These are phyloP conservation scores for Aphaenogaster ashmeadi DNA, from an alignment of 1,140 invertebrate genomes.

Conservation along the genomic window DNA sequence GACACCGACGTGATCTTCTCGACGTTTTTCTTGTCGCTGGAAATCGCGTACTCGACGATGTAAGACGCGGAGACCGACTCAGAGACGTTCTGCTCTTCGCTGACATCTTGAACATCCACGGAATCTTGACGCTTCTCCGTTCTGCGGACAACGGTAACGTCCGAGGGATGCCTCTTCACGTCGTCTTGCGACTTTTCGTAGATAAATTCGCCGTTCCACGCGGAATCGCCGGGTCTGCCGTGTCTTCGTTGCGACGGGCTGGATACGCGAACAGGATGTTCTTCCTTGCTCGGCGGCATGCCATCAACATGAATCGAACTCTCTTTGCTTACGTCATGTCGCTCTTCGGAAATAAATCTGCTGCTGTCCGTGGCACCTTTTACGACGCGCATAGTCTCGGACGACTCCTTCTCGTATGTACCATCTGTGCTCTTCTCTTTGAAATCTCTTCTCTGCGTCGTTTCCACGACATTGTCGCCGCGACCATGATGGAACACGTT, in stretches of 20 bases:
- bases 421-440: slow-evolving; percentile 65
- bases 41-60: slow-evolving; percentile 69
- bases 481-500: slow-evolving; percentile 26
- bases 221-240: slow-evolving; percentile 71
- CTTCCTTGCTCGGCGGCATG: not conserved
- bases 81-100: slow-evolving; percentile 67
- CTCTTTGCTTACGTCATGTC: slow-evolving; percentile 56
- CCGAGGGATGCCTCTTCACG: slow-evolving; percentile 22
- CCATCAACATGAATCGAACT: slow-evolving; percentile 22
- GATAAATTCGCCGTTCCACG: slow-evolving; percentile 75
- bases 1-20: slow-evolving; percentile 73
- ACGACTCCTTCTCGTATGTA: slow-evolving; percentile 69
- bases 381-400: slow-evolving; percentile 50
- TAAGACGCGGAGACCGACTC: slow-evolving; percentile 67
- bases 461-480: slow-evolving; percentile 41
- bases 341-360: slow-evolving; percentile 69
- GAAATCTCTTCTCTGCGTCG: slow-evolving; percentile 60
- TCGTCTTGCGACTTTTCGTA: slow-evolving; percentile 55
- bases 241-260: not conserved
- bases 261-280: not conserved
- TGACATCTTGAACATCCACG: slow-evolving; percentile 74
- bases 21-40: slow-evolving; percentile 67
- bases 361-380: slow-evolving; percentile 68
- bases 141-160: slow-evolving; percentile 64
- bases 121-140: slow-evolving; percentile 66